Conservation (phyloP, 2,113 vertebrate genomes). For the Spilogale gracilis region DNA sequence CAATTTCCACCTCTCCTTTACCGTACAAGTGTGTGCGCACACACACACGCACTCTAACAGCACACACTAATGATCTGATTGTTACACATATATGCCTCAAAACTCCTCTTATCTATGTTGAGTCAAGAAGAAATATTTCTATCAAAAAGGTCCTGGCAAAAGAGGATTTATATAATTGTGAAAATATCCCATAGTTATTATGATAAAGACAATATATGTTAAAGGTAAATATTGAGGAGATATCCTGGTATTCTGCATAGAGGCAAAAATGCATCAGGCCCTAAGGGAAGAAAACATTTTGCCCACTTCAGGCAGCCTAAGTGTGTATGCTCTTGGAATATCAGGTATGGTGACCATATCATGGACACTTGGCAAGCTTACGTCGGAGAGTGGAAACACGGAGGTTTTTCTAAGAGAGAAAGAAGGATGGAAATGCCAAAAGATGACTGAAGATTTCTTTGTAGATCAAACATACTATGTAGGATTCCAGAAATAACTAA, state of each 20-base stretch:
- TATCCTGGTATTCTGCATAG: not conserved
- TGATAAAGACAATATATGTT: not conserved
- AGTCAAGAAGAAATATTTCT: not conserved
- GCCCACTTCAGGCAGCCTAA: not conserved
- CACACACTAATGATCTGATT: not conserved
- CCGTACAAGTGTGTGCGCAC: not conserved
- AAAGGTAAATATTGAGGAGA: not conserved
- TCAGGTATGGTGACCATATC: not conserved
- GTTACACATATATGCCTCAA: not conserved
- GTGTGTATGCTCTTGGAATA: not conserved
- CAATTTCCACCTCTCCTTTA: not conserved
- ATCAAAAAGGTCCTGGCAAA: not conserved
- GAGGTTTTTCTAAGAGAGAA: not conserved
- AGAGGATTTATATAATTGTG: not conserved
- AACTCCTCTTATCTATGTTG: not conserved
- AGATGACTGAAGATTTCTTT: not conserved
- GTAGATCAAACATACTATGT: not conserved
- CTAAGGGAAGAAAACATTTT: accelerated
- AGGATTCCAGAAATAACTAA: not conserved
- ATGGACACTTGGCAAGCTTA: not conserved
- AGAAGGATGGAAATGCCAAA: not conserved
- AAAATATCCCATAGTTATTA: not conserved
- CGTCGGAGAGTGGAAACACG: not conserved
- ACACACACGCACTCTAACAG: not conserved
- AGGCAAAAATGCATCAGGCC: not conserved